A percentile compares a stretch with the other conserved stretches of the same genome.
phyloP scores from a whole-genome alignment of 2,888 invertebrate genomes.

The Sacculina carcini region DNA sequence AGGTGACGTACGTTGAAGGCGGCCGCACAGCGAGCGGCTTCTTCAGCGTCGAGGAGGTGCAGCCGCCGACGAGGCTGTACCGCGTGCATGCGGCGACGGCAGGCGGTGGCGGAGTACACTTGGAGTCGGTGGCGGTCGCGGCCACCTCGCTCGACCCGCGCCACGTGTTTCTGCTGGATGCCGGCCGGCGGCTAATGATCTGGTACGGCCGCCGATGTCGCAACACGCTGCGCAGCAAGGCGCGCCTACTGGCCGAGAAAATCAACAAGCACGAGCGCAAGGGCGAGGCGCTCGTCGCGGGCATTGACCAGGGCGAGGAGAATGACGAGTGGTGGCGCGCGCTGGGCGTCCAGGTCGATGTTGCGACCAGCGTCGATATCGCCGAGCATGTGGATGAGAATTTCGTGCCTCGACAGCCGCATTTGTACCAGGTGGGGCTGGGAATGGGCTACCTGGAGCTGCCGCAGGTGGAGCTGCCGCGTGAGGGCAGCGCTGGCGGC shows the following conservation, averaged over 20 bases:
- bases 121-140: slow-evolving; percentile 55
- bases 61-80: slow-evolving; percentile 56
- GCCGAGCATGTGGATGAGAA: slow-evolving; percentile 41
- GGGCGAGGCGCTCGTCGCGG: slow-evolving; percentile 66
- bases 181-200: slow-evolving; percentile 22
- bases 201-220: slow-evolving; percentile 15
- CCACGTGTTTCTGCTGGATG: slow-evolving; percentile 73
- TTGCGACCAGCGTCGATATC: slow-evolving; percentile 8
- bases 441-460: slow-evolving; percentile 97
- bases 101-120: slow-evolving; percentile 51
- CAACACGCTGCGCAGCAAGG: slow-evolving; percentile 64
- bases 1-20: slow-evolving; percentile 83
- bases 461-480: slow-evolving; percentile 40
- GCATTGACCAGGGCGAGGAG: slow-evolving; percentile 57
- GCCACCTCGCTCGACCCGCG: slow-evolving; percentile 56
- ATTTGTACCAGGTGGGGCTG: slow-evolving; percentile 76
- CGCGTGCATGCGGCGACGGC: slow-evolving; percentile 41
- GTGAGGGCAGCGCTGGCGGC: no score
- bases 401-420: slow-evolving; percentile 36
- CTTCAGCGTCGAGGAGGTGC: slow-evolving; percentile 18
- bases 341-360: slow-evolving; percentile 22
- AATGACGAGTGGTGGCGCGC: slow-evolving; percentile 56
- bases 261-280: slow-evolving; percentile 96
- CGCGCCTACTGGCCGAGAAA: slow-evolving; percentile 79
- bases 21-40: slow-evolving; percentile 47